phyloP scores from a whole-genome alignment of 2,113 vertebrate genomes.

The Okapia johnstoni region DNA sequence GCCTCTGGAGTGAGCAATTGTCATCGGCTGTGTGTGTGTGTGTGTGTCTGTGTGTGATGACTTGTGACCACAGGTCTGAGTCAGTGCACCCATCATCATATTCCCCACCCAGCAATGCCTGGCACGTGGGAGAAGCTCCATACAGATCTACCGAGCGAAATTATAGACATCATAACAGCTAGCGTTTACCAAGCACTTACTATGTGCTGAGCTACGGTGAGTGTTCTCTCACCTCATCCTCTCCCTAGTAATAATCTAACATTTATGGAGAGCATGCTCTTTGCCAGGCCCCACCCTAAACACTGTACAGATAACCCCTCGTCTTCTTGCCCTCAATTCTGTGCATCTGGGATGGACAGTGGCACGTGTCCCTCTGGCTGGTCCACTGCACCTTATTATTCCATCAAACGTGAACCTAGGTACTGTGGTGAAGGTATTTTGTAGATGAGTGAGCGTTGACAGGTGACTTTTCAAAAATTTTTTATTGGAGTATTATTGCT shows the following conservation, averaged over 20 bases:
- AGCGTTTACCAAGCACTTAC: background rate
- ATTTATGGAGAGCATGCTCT: fast-evolving
- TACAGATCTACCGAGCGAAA: background rate
- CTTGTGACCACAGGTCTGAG: background rate
- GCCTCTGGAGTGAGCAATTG: background rate
- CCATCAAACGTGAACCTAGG: background rate
- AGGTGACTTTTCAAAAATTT: background rate
- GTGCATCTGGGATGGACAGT: too few relatives aligned
- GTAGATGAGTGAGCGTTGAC: background rate
- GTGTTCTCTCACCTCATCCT: background rate
- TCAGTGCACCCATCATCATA: background rate
- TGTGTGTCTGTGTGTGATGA: fast-evolving
- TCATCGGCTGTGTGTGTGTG: background rate
- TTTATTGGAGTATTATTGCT: background rate
- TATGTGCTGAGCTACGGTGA: fast-evolving
- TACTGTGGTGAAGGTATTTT: background rate
- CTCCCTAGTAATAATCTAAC: background rate
- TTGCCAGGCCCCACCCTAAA: background rate
- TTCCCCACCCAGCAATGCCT: background rate
- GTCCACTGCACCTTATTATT: fast-evolving
- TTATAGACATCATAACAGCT: fast-evolving
- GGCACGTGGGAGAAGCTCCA: background rate
- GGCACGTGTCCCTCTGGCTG: fast-evolving
- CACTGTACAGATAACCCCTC: background rate
- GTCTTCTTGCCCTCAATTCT: fast-evolving